Evolutionary conservation across 2,888 invertebrate genomes (phyloP), one percentile per base, ranked within the genome.

Genomic region (Meloe dianella): DNA sequence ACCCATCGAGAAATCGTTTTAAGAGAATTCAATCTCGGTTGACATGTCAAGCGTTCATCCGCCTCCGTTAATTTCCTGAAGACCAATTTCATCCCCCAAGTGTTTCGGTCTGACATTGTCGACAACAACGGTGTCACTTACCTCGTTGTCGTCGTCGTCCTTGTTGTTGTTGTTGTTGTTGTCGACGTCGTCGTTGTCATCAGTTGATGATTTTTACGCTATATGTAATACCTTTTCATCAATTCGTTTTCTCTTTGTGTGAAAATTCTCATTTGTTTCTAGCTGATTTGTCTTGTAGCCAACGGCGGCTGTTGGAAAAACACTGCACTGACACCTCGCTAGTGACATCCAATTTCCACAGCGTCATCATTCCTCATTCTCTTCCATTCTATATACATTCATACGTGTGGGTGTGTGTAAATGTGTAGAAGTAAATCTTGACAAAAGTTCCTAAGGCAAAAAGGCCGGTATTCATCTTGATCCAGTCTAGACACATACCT

Each of bases 321-420:
- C 82, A 83, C 80, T 81, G 80, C 79, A 80, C 80, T 84, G 84
- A 84, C 84, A 83, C 83, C 83, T 84, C 83, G 17, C 82, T 82
- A 83, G 83, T 84, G 84, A 84, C 84, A 83, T 84, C 83, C 83
- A 84, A 84, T 84, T 84, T 84, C 83, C 84, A 82, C 79, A 78
- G 78, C 82, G 82, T 84, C 84, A 83, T 82, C 82, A 79, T 76
- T 73, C 74, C 74, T 76, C 78, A 77, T 78, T 66, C 69, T 41
- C 41, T 41, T 41, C 41, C 17, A 41, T 41, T 41, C 41, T n/a
- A n/a, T n/a, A 41, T 41, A 41, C 5, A 41, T 32, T 6, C 7
- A 32, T 7, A 32, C 9, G 10, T 32, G 8, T 32, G 32, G 2
- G 32, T 9, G 32, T 32, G 32, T 32, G 32, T 32, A 7, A 3